Conservation (phyloP, 1,140 invertebrate species). For the Rhizoglyphus robini region DNA sequence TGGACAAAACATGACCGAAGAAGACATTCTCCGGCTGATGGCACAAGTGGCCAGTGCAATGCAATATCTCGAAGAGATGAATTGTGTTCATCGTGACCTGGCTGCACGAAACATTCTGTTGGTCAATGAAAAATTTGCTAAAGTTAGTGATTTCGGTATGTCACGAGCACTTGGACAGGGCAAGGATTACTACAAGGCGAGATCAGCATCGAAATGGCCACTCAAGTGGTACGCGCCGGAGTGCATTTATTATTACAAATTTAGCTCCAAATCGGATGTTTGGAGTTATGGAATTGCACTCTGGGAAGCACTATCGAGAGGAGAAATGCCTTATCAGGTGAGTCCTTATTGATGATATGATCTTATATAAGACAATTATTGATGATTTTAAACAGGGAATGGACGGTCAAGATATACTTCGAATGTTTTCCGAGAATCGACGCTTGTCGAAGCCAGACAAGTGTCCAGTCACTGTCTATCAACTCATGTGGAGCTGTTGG, state of each 20-base stretch:
- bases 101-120: constrained; percentile 43
- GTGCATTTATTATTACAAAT: constrained; percentile 33
- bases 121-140: constrained; percentile 37
- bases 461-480: constrained; percentile 70
- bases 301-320: constrained; percentile 40
- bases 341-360: not conserved
- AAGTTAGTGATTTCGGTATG: constrained; percentile 42
- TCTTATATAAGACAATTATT: too few species aligned
- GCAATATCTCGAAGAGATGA: constrained; percentile 38
- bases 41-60: constrained; percentile 39
- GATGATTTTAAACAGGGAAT: constrained; percentile 25
- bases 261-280: constrained; percentile 34
- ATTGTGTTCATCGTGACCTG: constrained; percentile 35
- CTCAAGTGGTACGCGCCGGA: constrained; percentile 34
- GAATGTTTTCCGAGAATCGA: constrained; percentile 28
- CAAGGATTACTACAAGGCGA: constrained; percentile 31
- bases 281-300: constrained; percentile 40
- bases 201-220: constrained; percentile 29
- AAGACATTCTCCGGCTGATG: constrained; percentile 26
- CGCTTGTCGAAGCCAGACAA: constrained; percentile 57
- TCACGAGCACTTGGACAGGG: constrained; percentile 28
- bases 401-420: constrained; percentile 28
- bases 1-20: constrained; percentile 23
- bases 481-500: constrained; percentile 83
- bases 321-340: constrained; percentile 37